Conservation (phyloP, 1,140 invertebrate species). For the Lepidostoma basale region DNA sequence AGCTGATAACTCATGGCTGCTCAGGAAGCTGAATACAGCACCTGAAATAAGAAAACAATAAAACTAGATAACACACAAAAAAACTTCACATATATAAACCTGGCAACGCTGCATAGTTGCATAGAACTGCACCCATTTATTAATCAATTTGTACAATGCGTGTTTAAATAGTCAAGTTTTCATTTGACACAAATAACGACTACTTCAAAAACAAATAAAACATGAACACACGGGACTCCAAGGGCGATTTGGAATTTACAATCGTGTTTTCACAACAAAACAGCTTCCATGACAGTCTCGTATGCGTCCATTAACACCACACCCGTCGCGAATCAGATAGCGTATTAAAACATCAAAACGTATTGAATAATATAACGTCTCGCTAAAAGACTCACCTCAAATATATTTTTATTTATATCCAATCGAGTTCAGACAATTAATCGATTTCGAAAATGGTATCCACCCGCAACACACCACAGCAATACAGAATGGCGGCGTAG, state of each 20-base stretch:
- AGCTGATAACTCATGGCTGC: slow-evolving; percentile 79
- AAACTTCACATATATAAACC: slow-evolving; percentile 22
- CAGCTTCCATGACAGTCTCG: slow-evolving; percentile 39
- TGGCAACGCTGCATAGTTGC: slow-evolving; percentile 32
- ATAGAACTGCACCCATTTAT: slow-evolving; percentile 20
- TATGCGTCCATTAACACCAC: slow-evolving; percentile 34
- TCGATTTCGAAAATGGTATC: slow-evolving; percentile 33
- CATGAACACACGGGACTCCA: not conserved
- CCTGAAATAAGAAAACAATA: slow-evolving; percentile 32
- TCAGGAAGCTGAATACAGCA: slow-evolving; percentile 21
- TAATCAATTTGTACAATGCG: no score
- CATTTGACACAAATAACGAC: no score
- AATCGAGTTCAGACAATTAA: slow-evolving; percentile 26
- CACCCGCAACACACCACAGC: slow-evolving; percentile 32
- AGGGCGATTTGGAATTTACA: not conserved
- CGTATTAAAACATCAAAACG: not conserved
- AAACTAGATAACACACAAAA: not conserved
- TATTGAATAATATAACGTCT: not conserved
- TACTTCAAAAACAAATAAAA: no score
- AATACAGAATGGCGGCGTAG: slow-evolving; percentile 28
- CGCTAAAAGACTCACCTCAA: slow-evolving; percentile 22
- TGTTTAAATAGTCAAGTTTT: no score
- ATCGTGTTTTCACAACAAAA: slow-evolving; percentile 39
- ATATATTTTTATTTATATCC: slow-evolving; percentile 22
- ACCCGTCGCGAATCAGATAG: slow-evolving; percentile 15